Evolutionary conservation across 2,888 invertebrate genomes (phyloP), one percentile per base, ranked within the genome.

Genomic region (Hyposoter dolosus): DNA sequence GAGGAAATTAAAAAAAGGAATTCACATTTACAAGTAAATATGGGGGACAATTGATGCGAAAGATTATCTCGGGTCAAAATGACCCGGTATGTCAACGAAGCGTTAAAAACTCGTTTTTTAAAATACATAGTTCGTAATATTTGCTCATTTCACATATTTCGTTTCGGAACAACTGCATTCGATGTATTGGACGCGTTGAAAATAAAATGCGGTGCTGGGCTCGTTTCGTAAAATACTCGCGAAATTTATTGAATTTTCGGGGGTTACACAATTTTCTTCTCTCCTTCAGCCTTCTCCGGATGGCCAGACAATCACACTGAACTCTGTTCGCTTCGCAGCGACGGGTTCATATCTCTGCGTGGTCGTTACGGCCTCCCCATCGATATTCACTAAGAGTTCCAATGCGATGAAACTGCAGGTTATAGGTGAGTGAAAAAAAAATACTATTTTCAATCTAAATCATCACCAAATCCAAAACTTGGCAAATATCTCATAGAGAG

Each of bases 331-430:
- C 93, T 97, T 97, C 94, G 95, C 96, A 81, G 97, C 97, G 66
- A 96, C 97, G 17, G 98, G 98, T 40, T 95, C 96, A 78, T 98
- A 98, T 94, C 96, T 96, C 83, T 98, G 98, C 93, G 97, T 97
- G 92, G 97, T 98, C 40, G 97, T 98, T 80, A 96, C 97, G 91
- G 97, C 97, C 92, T 96, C 97, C 72, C 97, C 98, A 87, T 86
- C 85, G 80, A 96, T 98, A 91, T 98, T 97, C 94, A 97, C 97
- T 56, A 97, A 97, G 95, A 96, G 96, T 90, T 97, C 98, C 47
- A 96, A 96, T 90, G 95, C 96, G 91, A 97, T 97, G 93, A 96
- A 97, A 94, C 95, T 98, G 90, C 97, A 96, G 91, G 97, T 98
- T 85, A 97, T 97, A 94, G 96, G 98, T 98, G 94, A 96, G 97